Base-by-base conservation (phyloP, 1,140 invertebrate species). In the Hestina assimilis region DNA sequence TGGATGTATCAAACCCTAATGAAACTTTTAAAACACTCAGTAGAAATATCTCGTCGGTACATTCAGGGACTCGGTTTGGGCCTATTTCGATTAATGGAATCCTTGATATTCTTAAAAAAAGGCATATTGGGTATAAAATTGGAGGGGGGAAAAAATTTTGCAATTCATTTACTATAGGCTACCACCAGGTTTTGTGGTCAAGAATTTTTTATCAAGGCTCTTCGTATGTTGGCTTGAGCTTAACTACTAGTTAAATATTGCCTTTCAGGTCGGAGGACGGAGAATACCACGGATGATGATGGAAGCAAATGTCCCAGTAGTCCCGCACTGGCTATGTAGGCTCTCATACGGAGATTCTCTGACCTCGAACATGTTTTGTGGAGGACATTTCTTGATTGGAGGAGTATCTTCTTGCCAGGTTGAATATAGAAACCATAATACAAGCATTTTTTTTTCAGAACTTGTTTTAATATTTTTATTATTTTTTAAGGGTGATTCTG, bases 341-440 rank as follows among this genome's bases (percentile, higher is more conserved):
- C 65, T 88, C 1, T 81, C 87, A 0, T 89, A 89, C 50, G 79
- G 82, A 0, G 79, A 79, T 4, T 69, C 83, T 0, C 65, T 89
- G 7, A 89, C 86, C 0, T 60, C 59, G 19, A 79, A 87, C 52
- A 89, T 89, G 87, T 89, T 89, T 59, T 89, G 89, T 46, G 87
- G 78, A 0, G 87, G 87, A 46, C 85, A 87, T 53, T 83, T 89
- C 53, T 66, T 89, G 6, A 83, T 89, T 2, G 86, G 84, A 29
- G 86, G 86, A 5, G 85, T 84, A 3, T 88, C 87, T 19, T 81
- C 82, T 21, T 89, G 87, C 72, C 81, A 86, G 83, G 89, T 89
- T 64, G n/a, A n/a, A n/a, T n/a, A n/a, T n/a, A 52, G 8, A 38
- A 23, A 33, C 5, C 12, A 7, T 3, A 12, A 33, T 3, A 33